Base-by-base conservation (phyloP, 2,888 invertebrate genomes). In the Bruchidius siliquastri region DNA sequence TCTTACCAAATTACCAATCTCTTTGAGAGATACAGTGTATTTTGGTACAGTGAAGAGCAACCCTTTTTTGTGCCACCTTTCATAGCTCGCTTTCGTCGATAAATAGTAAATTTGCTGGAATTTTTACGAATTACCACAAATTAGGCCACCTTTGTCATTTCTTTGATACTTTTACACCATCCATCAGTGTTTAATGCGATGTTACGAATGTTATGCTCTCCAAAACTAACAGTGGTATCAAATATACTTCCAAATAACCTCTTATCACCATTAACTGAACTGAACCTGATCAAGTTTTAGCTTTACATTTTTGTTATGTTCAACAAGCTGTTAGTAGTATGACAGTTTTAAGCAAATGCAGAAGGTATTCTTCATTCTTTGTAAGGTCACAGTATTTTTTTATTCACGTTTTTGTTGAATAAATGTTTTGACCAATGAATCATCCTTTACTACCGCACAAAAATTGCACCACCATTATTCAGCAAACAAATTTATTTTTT, bases 21-120 rank as follows among this genome's bases (percentile, higher is more conserved):
- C 72, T 77, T 77, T 79, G 77, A 77, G 74, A 76, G 71, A 74
- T 76, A 75, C 77, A 76, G 77, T 72, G 72, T 79, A 77, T 80
- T 80, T 81, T 81, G 81, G 75, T 79, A 77, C 68, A 18, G 49
- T 49, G 49, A 49, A 49, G 49, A 49, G 3, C 49, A 49, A 3
- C 49, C 49, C 49, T 49, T 49, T 49, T 49, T 49, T 4, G 49
- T 49, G 49, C 49, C 49, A 49, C 49, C 49, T 49, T 49, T 49
- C 18, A 49, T 49, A 49, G 49, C 49, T 49, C 13, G 49, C 49
- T 49, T 49, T 49, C 49, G 18, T 49, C 49, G 49, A 49, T 49
- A 49, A 49, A 49, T 49, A 49, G 49, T 49, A 18, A 49, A 4
- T 49, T 49, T 49, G 49, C 18, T 49, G 3, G 13, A 13, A 49